phyloP scores from a whole-genome alignment of 2,797 vertebrate genomes.

The Tadarida brasiliensis region DNA sequence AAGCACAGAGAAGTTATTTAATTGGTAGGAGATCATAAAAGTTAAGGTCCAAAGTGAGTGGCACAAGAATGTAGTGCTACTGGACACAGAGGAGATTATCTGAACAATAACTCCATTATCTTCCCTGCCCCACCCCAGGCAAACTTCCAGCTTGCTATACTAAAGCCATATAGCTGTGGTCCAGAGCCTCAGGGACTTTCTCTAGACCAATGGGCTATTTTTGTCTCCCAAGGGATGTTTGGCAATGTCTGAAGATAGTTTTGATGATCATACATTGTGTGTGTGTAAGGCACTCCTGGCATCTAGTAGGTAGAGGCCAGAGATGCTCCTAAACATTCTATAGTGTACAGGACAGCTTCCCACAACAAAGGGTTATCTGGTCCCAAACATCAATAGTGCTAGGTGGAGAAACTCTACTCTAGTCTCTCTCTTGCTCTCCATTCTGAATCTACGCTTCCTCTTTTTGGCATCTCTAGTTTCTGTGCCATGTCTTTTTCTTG shows the following conservation, averaged over 20 bases:
- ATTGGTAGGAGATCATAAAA: neutral
- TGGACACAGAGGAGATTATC: neutral
- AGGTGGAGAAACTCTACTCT: neutral
- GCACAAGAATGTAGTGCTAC: neutral
- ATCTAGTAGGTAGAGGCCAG: neutral
- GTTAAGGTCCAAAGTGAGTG: neutral
- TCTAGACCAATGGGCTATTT: neutral
- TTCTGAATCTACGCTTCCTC: neutral
- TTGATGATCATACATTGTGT: neutral
- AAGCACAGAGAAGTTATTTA: neutral
- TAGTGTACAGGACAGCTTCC: too few species aligned
- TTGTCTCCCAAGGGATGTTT: neutral
- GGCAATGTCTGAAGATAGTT: neutral
- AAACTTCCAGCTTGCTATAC: neutral
- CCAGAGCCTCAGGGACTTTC: neutral
- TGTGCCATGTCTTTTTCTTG: neutral
- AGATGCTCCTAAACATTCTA: neutral
- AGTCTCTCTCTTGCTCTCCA: neutral
- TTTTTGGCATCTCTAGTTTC: neutral
- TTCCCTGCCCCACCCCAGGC: neutral
- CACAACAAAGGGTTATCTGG: neutral
- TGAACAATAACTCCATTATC: neutral
- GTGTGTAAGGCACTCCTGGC: neutral
- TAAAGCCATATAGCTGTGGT: neutral
- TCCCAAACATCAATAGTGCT: too few species aligned